Conservation (phyloP, 92 coral and sea anemone genomes). For the Bergia puertoricense region DNA sequence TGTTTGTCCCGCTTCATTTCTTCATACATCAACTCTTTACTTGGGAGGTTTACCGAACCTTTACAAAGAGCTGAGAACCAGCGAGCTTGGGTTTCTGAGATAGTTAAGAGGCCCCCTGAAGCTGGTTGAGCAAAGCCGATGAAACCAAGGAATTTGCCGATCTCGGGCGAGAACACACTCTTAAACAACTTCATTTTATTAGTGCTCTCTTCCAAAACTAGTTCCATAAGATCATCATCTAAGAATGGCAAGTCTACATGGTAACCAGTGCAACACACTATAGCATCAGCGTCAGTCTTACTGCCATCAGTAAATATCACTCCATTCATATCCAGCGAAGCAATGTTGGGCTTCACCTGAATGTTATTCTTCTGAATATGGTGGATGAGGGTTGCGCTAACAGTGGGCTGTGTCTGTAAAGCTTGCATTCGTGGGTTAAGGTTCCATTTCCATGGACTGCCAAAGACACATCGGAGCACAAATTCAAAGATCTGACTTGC, state of each 20-base stretch:
- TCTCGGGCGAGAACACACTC: slow-evolving; percentile 68
- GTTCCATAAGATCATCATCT: slow-evolving; percentile 43
- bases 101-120: slow-evolving; percentile 76
- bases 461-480: slow-evolving; percentile 53
- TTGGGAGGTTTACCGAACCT: slow-evolving; percentile 63
- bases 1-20: slow-evolving; percentile 51
- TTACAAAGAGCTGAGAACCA: slow-evolving; percentile 85
- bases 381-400: slow-evolving; percentile 77
- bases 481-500: slow-evolving; percentile 64
- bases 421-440: slow-evolving; percentile 79
- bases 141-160: slow-evolving; percentile 71
- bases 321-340: slow-evolving; percentile 39
- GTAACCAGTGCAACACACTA: slow-evolving; percentile 80
- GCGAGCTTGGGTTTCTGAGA: slow-evolving; percentile 82
- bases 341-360: slow-evolving; percentile 67
- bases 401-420: slow-evolving; percentile 79
- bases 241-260: slow-evolving; percentile 63
- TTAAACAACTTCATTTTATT: slow-evolving; percentile 74
- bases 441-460: slow-evolving; percentile 80
- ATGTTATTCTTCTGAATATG: slow-evolving; percentile 71
- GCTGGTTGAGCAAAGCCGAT: slow-evolving; percentile 82
- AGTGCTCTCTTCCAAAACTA: slow-evolving; percentile 59
- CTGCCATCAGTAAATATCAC: slow-evolving; percentile 76
- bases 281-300: slow-evolving; percentile 52
- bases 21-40: slow-evolving; percentile 47